These are phyloP conservation scores for Pelosia muscerda DNA, from an alignment of 2,888 invertebrate genomes.

Conservation along the genomic window DNA sequence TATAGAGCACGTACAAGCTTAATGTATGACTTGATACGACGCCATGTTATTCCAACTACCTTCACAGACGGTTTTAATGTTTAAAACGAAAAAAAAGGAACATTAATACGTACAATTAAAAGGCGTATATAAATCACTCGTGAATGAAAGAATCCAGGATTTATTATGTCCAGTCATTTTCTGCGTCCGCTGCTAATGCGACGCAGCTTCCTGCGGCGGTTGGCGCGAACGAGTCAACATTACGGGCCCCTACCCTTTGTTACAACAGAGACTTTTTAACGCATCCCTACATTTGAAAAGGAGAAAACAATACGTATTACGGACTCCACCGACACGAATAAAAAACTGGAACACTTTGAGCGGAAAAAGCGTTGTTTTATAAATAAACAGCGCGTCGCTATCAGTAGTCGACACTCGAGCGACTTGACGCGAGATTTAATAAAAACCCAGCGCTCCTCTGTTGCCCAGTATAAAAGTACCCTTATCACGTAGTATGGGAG, in stretches of 20 bases:
- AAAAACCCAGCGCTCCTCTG: slow-evolving; percentile 71
- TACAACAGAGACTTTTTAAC: slow-evolving; percentile 65
- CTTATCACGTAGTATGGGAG: slow-evolving; percentile 84
- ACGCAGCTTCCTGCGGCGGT: slow-evolving; percentile 55
- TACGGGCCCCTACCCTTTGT: slow-evolving; percentile 56
- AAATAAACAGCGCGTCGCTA: slow-evolving; percentile 81
- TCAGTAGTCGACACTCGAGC: slow-evolving; percentile 83
- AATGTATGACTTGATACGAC: slow-evolving; percentile 17
- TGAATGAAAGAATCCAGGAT: slow-evolving; percentile 58
- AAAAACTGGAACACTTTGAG: slow-evolving; percentile 74
- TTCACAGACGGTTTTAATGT: slow-evolving; percentile 44
- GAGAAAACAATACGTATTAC: slow-evolving; percentile 68
- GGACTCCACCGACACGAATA: slow-evolving; percentile 56
- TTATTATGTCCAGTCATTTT: slow-evolving; percentile 60
- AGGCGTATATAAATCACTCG: slow-evolving; percentile 56
- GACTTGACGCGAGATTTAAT: slow-evolving; percentile 79
- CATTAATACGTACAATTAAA: slow-evolving; percentile 54
- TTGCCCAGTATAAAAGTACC: slow-evolving; percentile 73
- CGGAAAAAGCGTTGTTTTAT: slow-evolving; percentile 82
- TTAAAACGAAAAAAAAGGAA: slow-evolving; percentile 44
- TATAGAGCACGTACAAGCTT: slow-evolving; percentile 9
- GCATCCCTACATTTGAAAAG: slow-evolving; percentile 68
- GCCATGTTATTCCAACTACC: slow-evolving; percentile 30
- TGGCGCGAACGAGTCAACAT: slow-evolving; percentile 54
- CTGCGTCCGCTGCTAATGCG: slow-evolving; percentile 58